A percentile compares a stretch with the other conserved stretches of the same genome.
These are phyloP conservation scores for Virgularia gustaviana DNA, from an alignment of 92 coral and sea anemone genomes.

Conservation along the genomic window DNA sequence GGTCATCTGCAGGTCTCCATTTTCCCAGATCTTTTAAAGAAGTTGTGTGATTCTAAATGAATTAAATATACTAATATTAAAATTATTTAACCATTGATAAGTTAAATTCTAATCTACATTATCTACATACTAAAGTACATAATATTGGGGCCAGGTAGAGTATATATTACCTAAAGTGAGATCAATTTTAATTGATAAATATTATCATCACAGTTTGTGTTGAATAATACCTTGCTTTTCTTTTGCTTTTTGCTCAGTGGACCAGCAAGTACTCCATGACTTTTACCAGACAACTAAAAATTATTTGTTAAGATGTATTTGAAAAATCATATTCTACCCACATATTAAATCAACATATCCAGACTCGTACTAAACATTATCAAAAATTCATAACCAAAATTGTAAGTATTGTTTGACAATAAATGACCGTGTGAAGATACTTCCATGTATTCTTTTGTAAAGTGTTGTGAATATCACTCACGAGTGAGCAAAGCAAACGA, in stretches of 20 bases:
- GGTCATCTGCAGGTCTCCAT: slow-evolving; percentile 98
- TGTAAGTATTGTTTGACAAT: too few species aligned
- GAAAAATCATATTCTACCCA: background rate
- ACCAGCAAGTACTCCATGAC: slow-evolving; percentile 26
- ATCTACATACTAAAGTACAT: too few species aligned
- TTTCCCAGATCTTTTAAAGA: slow-evolving; percentile 95
- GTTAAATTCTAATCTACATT: background rate
- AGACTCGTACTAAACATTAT: too few species aligned
- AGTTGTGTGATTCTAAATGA: slow-evolving; percentile 56
- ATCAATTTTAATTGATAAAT: background rate
- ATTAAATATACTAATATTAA: background rate
- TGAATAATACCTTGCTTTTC: slow-evolving; percentile 43
- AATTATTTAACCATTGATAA: background rate
- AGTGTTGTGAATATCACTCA: too few species aligned
- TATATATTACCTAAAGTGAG: too few species aligned
- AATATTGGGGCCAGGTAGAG: too few species aligned
- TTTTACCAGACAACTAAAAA: slow-evolving; percentile 12
- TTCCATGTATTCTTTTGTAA: too few species aligned
- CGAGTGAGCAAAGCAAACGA: too few species aligned
- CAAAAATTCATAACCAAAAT: too few species aligned
- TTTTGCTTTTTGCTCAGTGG: slow-evolving; percentile 51
- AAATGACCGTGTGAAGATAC: too few species aligned
- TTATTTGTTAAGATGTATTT: background rate
- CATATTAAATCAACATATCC: background rate
- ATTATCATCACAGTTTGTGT: background rate